Conservation (phyloP, 2,113 vertebrate genomes). For the Sinocyclocheilus grahami region DNA sequence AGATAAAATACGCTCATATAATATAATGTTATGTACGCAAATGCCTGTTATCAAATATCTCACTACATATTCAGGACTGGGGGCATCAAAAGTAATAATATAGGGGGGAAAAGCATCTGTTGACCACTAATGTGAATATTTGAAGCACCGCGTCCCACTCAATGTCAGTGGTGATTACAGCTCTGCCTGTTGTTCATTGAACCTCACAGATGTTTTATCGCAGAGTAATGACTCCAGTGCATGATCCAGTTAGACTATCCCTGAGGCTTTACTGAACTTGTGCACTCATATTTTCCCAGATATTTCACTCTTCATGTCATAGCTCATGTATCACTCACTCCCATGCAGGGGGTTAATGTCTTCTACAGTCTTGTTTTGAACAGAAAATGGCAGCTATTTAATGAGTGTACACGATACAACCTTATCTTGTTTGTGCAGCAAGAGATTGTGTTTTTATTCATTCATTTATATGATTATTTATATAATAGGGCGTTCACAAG, state of each 20-base stretch:
- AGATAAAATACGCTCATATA: neutral
- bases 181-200: neutral
- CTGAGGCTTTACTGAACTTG: conserved; percentile 4
- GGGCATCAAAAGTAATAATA: neutral
- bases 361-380: conserved; percentile 45
- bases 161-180: conserved; percentile 18
- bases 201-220: conserved; percentile 22
- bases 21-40: neutral
- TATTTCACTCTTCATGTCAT: neutral
- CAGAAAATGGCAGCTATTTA: conserved; percentile 53
- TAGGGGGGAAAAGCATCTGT: neutral
- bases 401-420: conserved; percentile 32
- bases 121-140: neutral
- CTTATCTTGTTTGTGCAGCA: conserved; percentile 60
- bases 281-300: neutral
- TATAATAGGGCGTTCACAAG: conserved; percentile 17
- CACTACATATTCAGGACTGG: neutral
- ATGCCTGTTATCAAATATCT: neutral
- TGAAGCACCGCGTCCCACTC: neutral
- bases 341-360: conserved; percentile 22
- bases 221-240: conserved; percentile 14
- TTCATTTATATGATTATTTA: conserved; percentile 10
- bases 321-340: neutral
- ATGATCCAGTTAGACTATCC: conserved; percentile 16
- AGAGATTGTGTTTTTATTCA: conserved; percentile 42